Evolutionary conservation across 2,113 vertebrate genomes (phyloP).

Genomic region (Tragelaphus buxtoni): DNA sequence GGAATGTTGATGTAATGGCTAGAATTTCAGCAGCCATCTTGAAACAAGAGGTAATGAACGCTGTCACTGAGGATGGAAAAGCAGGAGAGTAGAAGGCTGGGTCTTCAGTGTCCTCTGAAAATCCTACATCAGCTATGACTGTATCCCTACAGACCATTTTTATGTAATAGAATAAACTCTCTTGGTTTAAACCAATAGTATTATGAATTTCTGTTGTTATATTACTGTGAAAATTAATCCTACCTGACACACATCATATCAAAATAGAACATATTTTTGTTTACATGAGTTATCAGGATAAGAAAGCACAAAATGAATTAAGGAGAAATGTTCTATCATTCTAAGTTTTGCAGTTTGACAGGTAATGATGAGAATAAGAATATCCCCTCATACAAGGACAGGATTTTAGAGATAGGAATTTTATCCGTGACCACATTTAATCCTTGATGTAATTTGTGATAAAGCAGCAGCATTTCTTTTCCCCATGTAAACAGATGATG

Average conservation of each 20-base stretch:
- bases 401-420: constrained; percentile 15
- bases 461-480: constrained; percentile 1
- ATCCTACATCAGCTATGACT: neutral
- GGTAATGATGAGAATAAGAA: neutral
- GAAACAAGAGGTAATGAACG: neutral
- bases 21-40: neutral
- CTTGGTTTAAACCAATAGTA: neutral
- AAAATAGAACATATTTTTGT: neutral
- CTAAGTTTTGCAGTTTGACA: constrained; percentile 8
- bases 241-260: neutral
- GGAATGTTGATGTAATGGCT: neutral
- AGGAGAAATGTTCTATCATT: neutral
- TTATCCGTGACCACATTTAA: constrained; percentile 34
- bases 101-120: neutral
- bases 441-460: constrained; percentile 35
- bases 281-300: neutral
- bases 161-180: neutral
- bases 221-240: constrained; percentile 14
- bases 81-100: neutral
- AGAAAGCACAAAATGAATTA: neutral
- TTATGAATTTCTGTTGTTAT: neutral
- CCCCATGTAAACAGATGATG: neutral
- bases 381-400: neutral
- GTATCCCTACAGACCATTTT: neutral
- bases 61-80: neutral